Percentiles rank a stretch among this genome's conserved stretches.
Evolutionary conservation across 2,113 vertebrate genomes (phyloP).

Genomic region (Dicrurus megarhynchus): DNA sequence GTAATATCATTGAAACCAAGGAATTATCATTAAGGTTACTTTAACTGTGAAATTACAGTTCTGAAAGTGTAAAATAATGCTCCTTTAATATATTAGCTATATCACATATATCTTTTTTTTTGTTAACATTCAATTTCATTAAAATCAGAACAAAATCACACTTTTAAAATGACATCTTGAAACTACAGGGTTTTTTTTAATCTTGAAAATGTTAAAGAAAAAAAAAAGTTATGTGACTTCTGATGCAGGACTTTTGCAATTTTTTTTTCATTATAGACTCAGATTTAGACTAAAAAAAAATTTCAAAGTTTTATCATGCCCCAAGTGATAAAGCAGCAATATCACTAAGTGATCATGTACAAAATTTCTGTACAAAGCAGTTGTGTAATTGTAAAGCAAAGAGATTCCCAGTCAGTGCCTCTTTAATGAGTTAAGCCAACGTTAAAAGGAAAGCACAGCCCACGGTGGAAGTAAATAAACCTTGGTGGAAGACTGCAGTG

Average conservation of each 20-base stretch:
- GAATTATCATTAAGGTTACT: background rate
- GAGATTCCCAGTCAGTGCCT: background rate
- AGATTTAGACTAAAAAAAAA: background rate
- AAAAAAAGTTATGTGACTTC: background rate
- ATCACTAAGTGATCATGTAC: background rate
- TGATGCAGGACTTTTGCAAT: background rate
- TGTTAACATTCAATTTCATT: background rate
- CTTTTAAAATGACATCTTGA: background rate
- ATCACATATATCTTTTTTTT: background rate
- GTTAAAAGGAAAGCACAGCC: background rate
- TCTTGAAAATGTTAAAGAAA: background rate
- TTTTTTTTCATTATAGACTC: background rate
- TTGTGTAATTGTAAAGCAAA: background rate
- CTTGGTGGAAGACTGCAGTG: background rate
- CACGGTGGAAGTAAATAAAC: background rate
- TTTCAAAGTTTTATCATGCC: background rate
- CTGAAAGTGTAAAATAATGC: background rate
- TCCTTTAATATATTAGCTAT: background rate
- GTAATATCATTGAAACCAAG: background rate
- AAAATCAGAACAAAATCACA: background rate
- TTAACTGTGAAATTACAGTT: background rate
- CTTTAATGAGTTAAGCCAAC: background rate
- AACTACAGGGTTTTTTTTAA: too few relatives aligned
- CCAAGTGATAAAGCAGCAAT: background rate
- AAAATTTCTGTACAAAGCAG: background rate